These are phyloP conservation scores for Podiceps cristatus DNA, from an alignment of 2,113 vertebrate species.

Conservation along the genomic window DNA sequence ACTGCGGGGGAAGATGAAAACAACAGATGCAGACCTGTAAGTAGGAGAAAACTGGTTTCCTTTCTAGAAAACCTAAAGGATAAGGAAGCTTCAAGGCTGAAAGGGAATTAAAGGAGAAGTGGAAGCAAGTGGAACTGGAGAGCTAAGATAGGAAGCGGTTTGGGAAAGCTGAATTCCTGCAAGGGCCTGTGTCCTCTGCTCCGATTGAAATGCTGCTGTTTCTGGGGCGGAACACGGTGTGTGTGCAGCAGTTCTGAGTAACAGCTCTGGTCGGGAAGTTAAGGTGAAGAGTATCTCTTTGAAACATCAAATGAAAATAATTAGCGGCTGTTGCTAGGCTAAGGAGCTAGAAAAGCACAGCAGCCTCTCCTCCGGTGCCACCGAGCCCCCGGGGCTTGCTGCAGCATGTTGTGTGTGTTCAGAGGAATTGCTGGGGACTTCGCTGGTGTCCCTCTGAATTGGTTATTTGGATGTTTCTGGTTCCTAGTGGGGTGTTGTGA, in stretches of 20 bases:
- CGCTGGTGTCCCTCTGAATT: background rate
- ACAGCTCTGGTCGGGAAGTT: background rate
- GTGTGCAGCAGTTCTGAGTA: accelerated
- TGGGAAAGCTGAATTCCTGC: accelerated
- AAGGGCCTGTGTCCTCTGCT: background rate
- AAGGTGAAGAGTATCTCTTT: background rate
- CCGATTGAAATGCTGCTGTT: too few species aligned
- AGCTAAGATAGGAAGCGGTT: accelerated
- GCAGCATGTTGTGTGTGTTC: accelerated
- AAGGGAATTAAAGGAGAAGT: background rate
- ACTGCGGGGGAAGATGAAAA: background rate
- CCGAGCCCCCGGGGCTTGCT: accelerated
- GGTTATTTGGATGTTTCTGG: background rate
- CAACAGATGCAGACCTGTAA: background rate
- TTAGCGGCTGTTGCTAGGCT: background rate
- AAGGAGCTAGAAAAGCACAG: accelerated
- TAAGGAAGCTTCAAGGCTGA: background rate
- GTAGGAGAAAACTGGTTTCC: background rate
- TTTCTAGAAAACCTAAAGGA: background rate
- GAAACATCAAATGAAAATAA: accelerated
- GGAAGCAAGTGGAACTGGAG: background rate
- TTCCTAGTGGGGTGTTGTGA: background rate
- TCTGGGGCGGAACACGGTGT: accelerated
- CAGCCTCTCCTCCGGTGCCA: accelerated
- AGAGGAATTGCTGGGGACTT: accelerated